phyloP scores from a whole-genome alignment of 2,797 vertebrate species.

The Melanotaenia boesemani region DNA sequence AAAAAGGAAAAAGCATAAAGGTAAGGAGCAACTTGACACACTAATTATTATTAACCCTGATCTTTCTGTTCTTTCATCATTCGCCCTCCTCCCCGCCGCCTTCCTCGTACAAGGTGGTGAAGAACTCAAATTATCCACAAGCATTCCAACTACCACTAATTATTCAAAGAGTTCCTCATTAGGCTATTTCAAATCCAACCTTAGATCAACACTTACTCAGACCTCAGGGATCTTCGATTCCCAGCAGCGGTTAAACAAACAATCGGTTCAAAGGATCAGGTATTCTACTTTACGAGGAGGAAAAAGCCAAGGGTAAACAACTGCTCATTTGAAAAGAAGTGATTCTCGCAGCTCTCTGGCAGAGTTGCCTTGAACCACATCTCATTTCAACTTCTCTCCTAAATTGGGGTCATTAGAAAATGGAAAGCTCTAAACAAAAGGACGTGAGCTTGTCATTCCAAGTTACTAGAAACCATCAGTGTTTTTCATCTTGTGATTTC shows the following conservation, averaged over 20 bases:
- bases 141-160: slow-evolving; percentile 83
- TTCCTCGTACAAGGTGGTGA: slow-evolving; percentile 73
- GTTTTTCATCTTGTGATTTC: neutral
- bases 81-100: slow-evolving; percentile 55
- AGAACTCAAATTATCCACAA: slow-evolving; percentile 88
- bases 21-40: slow-evolving; percentile 82
- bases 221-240: slow-evolving; percentile 86
- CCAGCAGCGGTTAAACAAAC: slow-evolving; percentile 87
- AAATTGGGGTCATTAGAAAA: slow-evolving; percentile 71
- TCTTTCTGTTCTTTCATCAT: slow-evolving; percentile 83
- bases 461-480: neutral
- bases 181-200: slow-evolving; percentile 86
- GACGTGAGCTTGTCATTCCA: slow-evolving; percentile 10
- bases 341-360: slow-evolving; percentile 68
- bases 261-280: slow-evolving; percentile 85
- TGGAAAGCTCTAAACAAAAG: slow-evolving; percentile 62
- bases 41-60: slow-evolving; percentile 86
- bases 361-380: slow-evolving; percentile 78
- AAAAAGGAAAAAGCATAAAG: slow-evolving; percentile 60
- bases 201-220: slow-evolving; percentile 87
- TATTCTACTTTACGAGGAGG: slow-evolving; percentile 78
- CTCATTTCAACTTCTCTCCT: slow-evolving; percentile 73
- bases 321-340: slow-evolving; percentile 83
- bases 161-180: slow-evolving; percentile 88
- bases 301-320: slow-evolving; percentile 83